Evolutionary conservation across 2,113 vertebrate genomes (phyloP), one percentile per base, ranked within the genome.

Genomic region (Hypanus sabinus): DNA sequence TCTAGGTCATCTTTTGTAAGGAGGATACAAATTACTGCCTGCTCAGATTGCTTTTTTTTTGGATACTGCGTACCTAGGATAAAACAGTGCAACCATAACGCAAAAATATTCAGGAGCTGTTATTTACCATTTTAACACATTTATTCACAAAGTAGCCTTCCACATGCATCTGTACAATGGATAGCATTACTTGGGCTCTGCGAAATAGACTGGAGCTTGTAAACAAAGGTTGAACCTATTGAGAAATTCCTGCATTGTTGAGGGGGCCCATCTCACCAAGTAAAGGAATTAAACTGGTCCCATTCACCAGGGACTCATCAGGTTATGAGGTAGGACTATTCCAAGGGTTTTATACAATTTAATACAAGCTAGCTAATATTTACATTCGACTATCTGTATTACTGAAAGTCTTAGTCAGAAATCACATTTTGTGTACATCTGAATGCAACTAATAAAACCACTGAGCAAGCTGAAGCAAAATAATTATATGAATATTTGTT

Each of bases 1-100:
- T 93, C 68, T 73, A 75, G 91, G 68, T 93, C 91, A 73, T 20
- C 91, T 93, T 93, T 73, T 93, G 91, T 75, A 38, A 46, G 46
- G 20, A 46, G 91, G 62, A 55, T 16, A 75, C 38, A 75, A 93
- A 75, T 93, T 93, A 73, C 38, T 22, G 27, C 22, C 24, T 14
- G 24, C 30, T 93, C 91, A 27, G 91, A 73, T 73, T 5, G 12
- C 0, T 30, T 93, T 93, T 5, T 30, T 93, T 93, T 73, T 93
- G 91, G 5, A 71, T 93, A 93, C 33, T 20, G 62, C 36, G 91
- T 12, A 46, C 73, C 71, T 10, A 46, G 65, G 70, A 20, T 70
- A 73, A 73, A 73, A 75, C 38, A 71, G 38, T 73, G 91, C 91
- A 73, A 73, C 46, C 36, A 73, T 73, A 93, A 93, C 30, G 65